These are phyloP conservation scores for Papilio demoleus DNA, from an alignment of 2,888 invertebrate genomes.

Conservation along the genomic window DNA sequence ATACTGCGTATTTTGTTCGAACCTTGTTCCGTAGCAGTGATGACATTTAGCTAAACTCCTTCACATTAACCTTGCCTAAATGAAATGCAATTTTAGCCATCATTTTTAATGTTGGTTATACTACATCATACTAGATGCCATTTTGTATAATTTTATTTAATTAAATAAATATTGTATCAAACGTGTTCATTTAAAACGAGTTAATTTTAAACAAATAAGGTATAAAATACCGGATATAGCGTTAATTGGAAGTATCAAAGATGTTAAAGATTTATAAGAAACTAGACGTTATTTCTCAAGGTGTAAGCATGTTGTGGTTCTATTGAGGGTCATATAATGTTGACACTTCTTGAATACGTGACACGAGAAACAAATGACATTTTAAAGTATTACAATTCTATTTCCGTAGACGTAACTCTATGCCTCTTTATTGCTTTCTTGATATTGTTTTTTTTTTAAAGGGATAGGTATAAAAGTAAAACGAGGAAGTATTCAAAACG, in stretches of 20 bases:
- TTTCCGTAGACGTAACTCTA: neutral
- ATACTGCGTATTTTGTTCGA: slow-evolving; percentile 3
- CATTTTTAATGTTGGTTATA: neutral
- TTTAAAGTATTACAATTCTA: slow-evolving; percentile 55
- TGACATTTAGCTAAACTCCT: neutral
- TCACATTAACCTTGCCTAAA: neutral
- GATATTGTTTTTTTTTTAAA: neutral
- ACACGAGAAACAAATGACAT: slow-evolving; percentile 62
- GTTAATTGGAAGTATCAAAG: neutral
- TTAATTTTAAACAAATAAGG: neutral
- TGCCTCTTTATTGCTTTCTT: neutral
- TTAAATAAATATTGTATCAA: neutral
- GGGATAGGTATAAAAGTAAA: too few species aligned
- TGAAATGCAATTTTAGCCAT: neutral
- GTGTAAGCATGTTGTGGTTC: slow-evolving; percentile 56
- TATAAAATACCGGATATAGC: neutral
- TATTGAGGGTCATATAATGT: slow-evolving; percentile 59
- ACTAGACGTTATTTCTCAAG: slow-evolving; percentile 24
- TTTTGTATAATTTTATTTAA: neutral
- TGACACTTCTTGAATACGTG: slow-evolving; percentile 69
- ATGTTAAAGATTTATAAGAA: slow-evolving; percentile 17
- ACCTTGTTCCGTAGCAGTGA: slow-evolving; percentile 22
- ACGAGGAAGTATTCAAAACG: too few species aligned
- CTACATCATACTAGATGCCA: neutral
- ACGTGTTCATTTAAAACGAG: neutral